phyloP scores from a whole-genome alignment of 2,113 vertebrate genomes.

The Anhinga anhinga region DNA sequence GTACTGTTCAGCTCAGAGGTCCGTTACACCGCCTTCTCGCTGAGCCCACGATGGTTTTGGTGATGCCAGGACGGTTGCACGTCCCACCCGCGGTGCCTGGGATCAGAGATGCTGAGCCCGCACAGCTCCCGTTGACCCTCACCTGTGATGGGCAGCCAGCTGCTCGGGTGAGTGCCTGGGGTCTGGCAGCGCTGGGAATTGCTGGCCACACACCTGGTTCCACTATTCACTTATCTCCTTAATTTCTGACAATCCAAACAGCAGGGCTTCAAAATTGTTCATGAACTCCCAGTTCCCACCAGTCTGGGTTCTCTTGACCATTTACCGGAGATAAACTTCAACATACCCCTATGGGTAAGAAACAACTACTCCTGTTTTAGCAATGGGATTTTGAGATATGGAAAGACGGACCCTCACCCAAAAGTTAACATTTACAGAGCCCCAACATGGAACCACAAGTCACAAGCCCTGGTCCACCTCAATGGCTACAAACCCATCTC shows the following conservation, averaged over 20 bases:
- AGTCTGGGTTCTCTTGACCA: not conserved
- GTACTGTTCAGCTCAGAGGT: not conserved
- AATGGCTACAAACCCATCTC: not conserved
- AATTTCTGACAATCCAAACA: not conserved
- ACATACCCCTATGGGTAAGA: not conserved
- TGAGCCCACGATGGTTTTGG: not conserved
- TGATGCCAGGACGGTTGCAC: rapidly evolving
- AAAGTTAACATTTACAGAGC: not conserved
- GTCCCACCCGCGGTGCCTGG: not conserved
- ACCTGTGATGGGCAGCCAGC: not conserved
- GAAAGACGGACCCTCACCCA: not conserved
- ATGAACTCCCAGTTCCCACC: rapidly evolving
- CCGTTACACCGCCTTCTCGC: not conserved
- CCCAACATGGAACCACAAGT: not conserved
- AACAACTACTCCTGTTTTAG: not conserved
- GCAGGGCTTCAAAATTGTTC: not conserved
- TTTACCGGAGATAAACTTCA: not conserved
- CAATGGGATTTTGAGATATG: not conserved
- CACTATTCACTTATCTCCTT: not conserved
- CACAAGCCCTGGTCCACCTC: not conserved
- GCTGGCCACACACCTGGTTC: not conserved
- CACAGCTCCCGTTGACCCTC: not conserved
- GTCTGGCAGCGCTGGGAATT: not conserved
- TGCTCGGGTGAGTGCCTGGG: rapidly evolving
- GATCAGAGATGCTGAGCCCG: not conserved